Evolutionary conservation across 2,797 vertebrate genomes (phyloP).

Genomic region (Anguilla marmorata): DNA sequence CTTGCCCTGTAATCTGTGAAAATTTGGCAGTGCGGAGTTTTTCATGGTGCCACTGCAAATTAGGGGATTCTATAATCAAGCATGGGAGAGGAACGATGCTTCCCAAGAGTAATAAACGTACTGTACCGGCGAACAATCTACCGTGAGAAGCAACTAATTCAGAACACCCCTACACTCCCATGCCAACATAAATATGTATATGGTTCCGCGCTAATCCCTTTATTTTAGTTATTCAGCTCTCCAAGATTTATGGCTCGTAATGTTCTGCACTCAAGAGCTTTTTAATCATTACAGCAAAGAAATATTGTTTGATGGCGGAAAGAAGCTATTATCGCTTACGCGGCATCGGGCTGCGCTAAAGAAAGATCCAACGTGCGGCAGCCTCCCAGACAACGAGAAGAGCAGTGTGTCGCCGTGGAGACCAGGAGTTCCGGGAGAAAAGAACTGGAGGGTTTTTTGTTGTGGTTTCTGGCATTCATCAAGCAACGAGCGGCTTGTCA

Average conservation of each 20-base stretch:
- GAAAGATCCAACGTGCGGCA: not conserved
- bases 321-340: not conserved
- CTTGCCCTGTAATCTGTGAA: constrained; percentile 67
- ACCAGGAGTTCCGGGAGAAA: not conserved
- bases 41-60: constrained; percentile 60
- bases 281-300: constrained; percentile 9
- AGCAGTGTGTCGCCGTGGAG: constrained; percentile 4
- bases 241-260: not conserved
- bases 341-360: not conserved
- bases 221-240: not conserved
- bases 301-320: constrained; percentile 4
- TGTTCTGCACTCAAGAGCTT: not conserved
- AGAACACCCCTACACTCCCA: constrained; percentile 57
- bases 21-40: constrained; percentile 56
- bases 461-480: constrained; percentile 28
- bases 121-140: constrained; percentile 59
- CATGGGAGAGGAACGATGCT: constrained; percentile 62
- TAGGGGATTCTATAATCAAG: constrained; percentile 49
- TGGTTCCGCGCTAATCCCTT: not conserved
- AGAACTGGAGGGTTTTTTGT: constrained; percentile 30
- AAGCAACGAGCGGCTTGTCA: constrained; percentile 6
- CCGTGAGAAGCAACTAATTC: constrained; percentile 66
- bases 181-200: constrained; percentile 36
- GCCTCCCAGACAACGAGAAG: constrained; percentile 28
- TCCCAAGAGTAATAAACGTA: constrained; percentile 55